phyloP scores from a whole-genome alignment of 2,888 invertebrate genomes.

The Aricia artaxerxes region DNA sequence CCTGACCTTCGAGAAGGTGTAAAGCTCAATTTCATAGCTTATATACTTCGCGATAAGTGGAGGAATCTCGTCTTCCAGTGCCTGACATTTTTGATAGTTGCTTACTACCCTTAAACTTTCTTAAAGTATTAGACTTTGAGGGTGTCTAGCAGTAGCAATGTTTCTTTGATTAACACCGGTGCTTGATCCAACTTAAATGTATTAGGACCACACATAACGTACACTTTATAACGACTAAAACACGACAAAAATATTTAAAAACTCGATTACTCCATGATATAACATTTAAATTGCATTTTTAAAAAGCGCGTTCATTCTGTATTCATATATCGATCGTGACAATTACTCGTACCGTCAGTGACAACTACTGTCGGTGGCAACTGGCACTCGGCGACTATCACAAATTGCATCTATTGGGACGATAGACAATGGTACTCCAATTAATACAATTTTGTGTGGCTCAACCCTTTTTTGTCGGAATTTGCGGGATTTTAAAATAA shows the following conservation, averaged over 20 bases:
- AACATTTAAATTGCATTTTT: constrained; percentile 19
- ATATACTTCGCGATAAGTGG: too few species aligned
- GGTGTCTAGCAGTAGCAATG: too few species aligned
- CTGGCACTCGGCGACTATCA: constrained; percentile 21
- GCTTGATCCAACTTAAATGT: too few species aligned
- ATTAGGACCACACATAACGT: too few species aligned
- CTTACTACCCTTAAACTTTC: too few species aligned
- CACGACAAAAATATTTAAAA: neutral
- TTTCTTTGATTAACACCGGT: too few species aligned
- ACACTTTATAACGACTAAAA: neutral
- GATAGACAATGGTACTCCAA: constrained; percentile 29
- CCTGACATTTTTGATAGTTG: too few species aligned
- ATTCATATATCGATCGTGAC: constrained; percentile 22
- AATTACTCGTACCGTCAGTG: constrained; percentile 7
- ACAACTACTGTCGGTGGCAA: constrained; percentile 23
- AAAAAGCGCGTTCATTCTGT: constrained; percentile 28
- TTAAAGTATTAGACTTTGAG: too few species aligned
- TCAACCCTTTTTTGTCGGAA: neutral
- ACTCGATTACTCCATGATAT: constrained; percentile 1
- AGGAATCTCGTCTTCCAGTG: too few species aligned
- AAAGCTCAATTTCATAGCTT: too few species aligned
- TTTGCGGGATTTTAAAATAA: neutral
- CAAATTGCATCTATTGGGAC: constrained; percentile 32
- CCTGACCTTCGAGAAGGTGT: too few species aligned
- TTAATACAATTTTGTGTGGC: constrained; percentile 31